Evolutionary conservation across 1,140 invertebrate species (phyloP).

Genomic region (Scaptomyza pallida): DNA sequence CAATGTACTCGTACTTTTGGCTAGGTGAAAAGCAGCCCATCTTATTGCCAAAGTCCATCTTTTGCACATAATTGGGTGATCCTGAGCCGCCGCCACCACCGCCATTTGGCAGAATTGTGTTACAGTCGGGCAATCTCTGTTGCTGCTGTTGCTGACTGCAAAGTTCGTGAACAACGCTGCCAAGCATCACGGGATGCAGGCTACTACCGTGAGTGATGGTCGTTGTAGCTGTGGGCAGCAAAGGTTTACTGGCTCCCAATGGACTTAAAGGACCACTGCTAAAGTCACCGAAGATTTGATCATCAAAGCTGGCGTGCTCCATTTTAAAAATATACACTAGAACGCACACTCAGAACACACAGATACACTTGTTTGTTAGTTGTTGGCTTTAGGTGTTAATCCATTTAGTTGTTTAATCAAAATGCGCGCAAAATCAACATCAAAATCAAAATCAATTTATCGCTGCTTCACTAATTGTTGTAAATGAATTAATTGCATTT

Average conservation of each 20-base stretch:
- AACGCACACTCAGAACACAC: slow-evolving; percentile 15
- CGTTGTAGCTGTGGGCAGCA: slow-evolving; percentile 78
- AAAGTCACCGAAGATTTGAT: slow-evolving; percentile 90
- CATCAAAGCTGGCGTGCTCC: slow-evolving; percentile 90
- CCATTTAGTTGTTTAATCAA: slow-evolving; percentile 62
- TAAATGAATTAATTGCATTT: slow-evolving; percentile 81
- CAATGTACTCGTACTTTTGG: slow-evolving; percentile 83
- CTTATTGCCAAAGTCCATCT: slow-evolving; percentile 77
- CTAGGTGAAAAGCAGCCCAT: slow-evolving; percentile 82
- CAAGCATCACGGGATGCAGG: slow-evolving; percentile 88
- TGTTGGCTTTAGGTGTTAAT: slow-evolving; percentile 32
- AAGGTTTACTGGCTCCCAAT: slow-evolving; percentile 75
- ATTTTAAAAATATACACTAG: slow-evolving; percentile 80
- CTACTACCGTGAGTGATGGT: slow-evolving; percentile 35
- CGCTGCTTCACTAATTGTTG: slow-evolving; percentile 50
- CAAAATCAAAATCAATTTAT: slow-evolving; percentile 67
- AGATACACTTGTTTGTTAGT: neutral
- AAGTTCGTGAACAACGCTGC: slow-evolving; percentile 72
- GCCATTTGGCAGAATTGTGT: slow-evolving; percentile 75
- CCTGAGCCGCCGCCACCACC: slow-evolving; percentile 54
- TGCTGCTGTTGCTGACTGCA: slow-evolving; percentile 70
- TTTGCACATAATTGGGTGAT: slow-evolving; percentile 77
- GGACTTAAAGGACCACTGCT: slow-evolving; percentile 75
- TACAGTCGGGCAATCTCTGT: slow-evolving; percentile 75
- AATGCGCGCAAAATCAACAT: slow-evolving; percentile 57